A percentile compares a stretch with the other conserved stretches of the same genome.
phyloP scores from a whole-genome alignment of 2,797 vertebrate species.

The Nothura maculosa region DNA sequence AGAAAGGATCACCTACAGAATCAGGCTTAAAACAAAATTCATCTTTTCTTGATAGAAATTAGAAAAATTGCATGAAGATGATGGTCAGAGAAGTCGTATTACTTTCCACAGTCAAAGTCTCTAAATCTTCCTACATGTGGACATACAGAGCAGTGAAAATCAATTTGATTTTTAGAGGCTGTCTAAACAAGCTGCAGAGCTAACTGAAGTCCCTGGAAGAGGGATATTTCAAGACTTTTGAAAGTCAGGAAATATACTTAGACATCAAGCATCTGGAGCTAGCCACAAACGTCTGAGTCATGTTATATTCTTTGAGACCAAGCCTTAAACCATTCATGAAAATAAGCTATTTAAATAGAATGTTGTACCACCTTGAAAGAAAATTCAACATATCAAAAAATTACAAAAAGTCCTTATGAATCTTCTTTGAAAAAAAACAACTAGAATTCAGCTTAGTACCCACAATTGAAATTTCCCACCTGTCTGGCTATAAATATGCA shows the following conservation, averaged over 20 bases:
- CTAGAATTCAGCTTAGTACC: neutral
- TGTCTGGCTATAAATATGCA: neutral
- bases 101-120: neutral
- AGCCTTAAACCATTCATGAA: neutral
- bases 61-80: neutral
- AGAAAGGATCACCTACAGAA: neutral
- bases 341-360: neutral
- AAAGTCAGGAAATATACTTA: neutral
- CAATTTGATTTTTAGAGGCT: neutral
- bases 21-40: neutral
- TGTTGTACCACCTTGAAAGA: neutral
- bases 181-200: neutral
- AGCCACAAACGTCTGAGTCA: neutral
- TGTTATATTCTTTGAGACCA: accelerated
- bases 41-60: neutral
- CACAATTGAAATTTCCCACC: neutral
- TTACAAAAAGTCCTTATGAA: neutral
- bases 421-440: neutral
- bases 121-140: neutral
- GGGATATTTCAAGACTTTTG: neutral
- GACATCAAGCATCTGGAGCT: neutral
- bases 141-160: neutral
- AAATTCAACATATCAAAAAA: neutral
- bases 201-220: neutral
- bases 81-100: neutral